Evolutionary conservation across 2,797 vertebrate species (phyloP).

Genomic region (Apodemus agrarius): DNA sequence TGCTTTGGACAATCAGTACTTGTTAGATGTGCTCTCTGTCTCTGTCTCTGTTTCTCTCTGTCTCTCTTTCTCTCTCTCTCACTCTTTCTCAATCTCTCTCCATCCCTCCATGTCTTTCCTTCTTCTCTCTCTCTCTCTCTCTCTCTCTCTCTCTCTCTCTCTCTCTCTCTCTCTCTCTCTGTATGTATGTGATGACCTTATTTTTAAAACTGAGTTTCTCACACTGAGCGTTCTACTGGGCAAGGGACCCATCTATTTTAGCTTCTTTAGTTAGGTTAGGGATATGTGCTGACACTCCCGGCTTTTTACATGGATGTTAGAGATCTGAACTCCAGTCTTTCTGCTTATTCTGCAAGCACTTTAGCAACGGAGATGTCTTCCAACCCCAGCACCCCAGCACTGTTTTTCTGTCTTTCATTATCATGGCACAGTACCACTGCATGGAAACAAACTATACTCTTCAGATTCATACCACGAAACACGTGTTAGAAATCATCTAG

Average conservation of each 20-base stretch:
- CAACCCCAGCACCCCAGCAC: neutral
- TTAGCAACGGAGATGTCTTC: neutral
- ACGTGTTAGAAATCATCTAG: neutral
- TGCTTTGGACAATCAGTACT: constrained; percentile 7
- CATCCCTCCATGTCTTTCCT: neutral
- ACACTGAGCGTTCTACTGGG: neutral
- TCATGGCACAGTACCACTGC: too few species aligned
- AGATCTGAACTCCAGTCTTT: neutral
- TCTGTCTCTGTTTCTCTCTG: neutral
- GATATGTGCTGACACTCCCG: too few species aligned
- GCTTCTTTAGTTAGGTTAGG: neutral
- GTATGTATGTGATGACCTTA: too few species aligned
- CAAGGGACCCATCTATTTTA: neutral
- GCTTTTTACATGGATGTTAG: neutral
- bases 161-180: too few species aligned
- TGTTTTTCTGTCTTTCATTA: neutral
- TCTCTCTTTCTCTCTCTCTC: too few species aligned
- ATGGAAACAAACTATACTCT: neutral
- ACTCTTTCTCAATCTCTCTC: too few species aligned
- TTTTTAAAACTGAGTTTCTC: neutral
- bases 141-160: too few species aligned
- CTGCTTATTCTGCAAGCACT: neutral
- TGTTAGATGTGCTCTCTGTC: neutral
- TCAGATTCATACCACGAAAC: neutral
- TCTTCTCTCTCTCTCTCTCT: too few species aligned